These are phyloP conservation scores for Drosophila tsacasi DNA, from an alignment of 1,140 invertebrate genomes.

Conservation along the genomic window DNA sequence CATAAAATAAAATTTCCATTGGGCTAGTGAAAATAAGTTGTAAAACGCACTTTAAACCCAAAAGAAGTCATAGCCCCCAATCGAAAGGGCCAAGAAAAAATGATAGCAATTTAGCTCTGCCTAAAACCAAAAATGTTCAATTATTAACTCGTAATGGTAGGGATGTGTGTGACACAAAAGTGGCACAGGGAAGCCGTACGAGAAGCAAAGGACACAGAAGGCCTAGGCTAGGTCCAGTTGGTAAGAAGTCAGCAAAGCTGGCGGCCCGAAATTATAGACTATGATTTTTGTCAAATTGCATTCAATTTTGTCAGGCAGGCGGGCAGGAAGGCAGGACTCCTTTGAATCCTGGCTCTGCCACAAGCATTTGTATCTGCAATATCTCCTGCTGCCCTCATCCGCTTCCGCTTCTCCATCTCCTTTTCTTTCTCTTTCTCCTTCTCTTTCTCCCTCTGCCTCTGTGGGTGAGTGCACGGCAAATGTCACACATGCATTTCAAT, in stretches of 20 bases:
- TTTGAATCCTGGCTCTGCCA: conserved; percentile 40
- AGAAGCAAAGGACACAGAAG: neutral
- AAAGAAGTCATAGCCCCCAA: conserved; percentile 31
- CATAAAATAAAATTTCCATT: neutral
- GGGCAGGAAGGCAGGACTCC: conserved; percentile 10
- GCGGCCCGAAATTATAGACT: conserved; percentile 57
- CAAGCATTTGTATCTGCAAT: conserved; percentile 41
- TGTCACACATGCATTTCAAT: conserved; percentile 67
- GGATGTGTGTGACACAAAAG: conserved; percentile 22
- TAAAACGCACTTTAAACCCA: conserved; percentile 5
- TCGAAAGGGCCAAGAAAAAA: conserved; percentile 44
- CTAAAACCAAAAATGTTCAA: conserved; percentile 68
- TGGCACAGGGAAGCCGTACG: neutral
- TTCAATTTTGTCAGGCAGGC: conserved; percentile 45
- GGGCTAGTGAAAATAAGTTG: too few relatives aligned
- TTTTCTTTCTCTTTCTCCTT: neutral
- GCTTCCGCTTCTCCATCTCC: neutral
- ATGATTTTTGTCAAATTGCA: conserved; percentile 69
- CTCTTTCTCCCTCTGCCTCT: neutral
- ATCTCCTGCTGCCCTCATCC: conserved; percentile 16
- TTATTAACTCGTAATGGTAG: conserved; percentile 67
- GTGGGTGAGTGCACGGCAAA: conserved; percentile 36
- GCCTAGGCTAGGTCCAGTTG: conserved; percentile 14
- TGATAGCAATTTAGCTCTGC: conserved; percentile 49
- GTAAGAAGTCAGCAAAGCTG: conserved; percentile 40